Base-by-base conservation (phyloP, 2,888 invertebrate species). In the Phragmatobia fuliginosa region DNA sequence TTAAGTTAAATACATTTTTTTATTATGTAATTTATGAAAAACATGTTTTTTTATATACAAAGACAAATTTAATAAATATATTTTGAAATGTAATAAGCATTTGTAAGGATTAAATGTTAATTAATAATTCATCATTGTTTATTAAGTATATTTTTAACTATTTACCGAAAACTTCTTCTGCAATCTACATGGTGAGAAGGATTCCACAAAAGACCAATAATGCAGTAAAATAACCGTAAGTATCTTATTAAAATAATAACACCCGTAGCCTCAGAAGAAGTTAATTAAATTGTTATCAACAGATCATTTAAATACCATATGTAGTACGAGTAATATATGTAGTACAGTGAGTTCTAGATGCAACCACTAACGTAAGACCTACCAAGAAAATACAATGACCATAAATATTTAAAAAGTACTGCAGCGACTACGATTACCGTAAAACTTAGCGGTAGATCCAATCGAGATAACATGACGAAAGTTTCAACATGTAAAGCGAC, bases 381-480 rank as follows among this genome's bases (percentile, higher is more conserved):
- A 84, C 80, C 79, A 84, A 83, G 82, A 77, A 75, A 83, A 85
- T 84, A 85, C 85, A 83, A 86, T 88, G 83, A 78, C 75, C 86
- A 85, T 90, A 91, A 90, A 91, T 85, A 87, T 83, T 81, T 82
- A 78, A 85, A 86, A 83, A 85, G 86, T 82, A 82, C 84, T 79
- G 76, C 83, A 74, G 79, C 77, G 83, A 80, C 85, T 83, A 85
- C 90, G 87, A 92, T 92, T 91, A 92, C 88, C 91, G 90, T 93
- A 92, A 92, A 92, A 88, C 88, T 88, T 86, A 88, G 88, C 87
- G 83, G 87, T 85, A 86, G 92, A 92, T 92, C 82, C 88, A 85
- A 90, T 89, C 80, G 86, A 82, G 92, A 93, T 92, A 90, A 85
- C 85, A 86, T 85, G 88, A 91, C 91, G 91, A 91, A 92, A 89